Evolutionary conservation across 1,140 invertebrate genomes (phyloP).

Genomic region (Drosophila azteca): DNA sequence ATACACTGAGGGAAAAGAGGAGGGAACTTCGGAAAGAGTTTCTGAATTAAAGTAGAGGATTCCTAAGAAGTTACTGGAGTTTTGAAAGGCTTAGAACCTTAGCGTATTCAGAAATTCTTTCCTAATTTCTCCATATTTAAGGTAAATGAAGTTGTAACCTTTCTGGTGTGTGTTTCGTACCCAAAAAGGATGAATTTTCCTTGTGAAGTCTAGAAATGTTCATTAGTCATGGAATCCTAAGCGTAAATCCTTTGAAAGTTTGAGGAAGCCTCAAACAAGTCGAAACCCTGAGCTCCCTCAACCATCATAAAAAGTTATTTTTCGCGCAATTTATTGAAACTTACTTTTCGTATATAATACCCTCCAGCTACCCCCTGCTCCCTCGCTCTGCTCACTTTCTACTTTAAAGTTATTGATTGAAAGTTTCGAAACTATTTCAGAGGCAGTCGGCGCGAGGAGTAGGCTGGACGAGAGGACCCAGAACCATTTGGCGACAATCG

Average conservation of each 20-base stretch:
- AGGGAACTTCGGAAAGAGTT: too few species aligned
- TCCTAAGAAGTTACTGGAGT: too few species aligned
- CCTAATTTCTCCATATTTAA: too few species aligned
- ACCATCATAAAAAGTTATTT: constrained; percentile 4
- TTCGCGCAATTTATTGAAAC: constrained; percentile 16
- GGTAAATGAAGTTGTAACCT: too few species aligned
- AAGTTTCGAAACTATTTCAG: constrained; percentile 39
- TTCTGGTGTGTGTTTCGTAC: too few species aligned
- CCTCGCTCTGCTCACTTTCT: constrained; percentile 4
- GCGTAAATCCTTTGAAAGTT: neutral
- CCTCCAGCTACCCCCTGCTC: neutral
- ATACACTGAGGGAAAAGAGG: too few species aligned
- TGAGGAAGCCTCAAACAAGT: too few species aligned
- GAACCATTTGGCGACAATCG: constrained; percentile 54
- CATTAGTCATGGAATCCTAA: neutral
- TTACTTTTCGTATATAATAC: constrained; percentile 8
- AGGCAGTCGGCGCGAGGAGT: neutral
- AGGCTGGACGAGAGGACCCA: constrained; percentile 20
- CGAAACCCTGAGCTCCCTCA: neutral
- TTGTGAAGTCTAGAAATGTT: neutral
- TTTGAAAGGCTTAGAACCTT: too few species aligned
- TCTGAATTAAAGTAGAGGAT: too few species aligned
- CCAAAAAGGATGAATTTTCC: neutral
- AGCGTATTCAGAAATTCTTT: too few species aligned
- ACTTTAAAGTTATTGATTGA: constrained; percentile 54